A percentile compares a stretch with the other conserved stretches of the same genome.
phyloP scores from a whole-genome alignment of 1,140 invertebrate genomes.

The Drosophila takahashii region DNA sequence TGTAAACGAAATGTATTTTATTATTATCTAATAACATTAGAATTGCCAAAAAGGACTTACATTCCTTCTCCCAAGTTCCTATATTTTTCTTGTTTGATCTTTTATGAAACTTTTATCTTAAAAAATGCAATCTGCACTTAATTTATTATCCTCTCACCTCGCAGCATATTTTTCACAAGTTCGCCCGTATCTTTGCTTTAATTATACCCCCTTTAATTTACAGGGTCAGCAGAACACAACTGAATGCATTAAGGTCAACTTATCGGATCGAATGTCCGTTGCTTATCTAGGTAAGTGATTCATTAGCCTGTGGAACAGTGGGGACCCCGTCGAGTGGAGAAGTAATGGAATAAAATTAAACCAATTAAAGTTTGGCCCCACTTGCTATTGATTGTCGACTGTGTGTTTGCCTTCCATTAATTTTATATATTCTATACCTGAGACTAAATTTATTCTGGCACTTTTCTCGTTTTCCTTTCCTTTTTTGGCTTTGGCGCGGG shows the following conservation, averaged over 20 bases:
- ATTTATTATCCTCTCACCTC: not conserved
- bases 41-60: no score
- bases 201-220: conserved; percentile 8
- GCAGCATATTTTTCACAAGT: conserved; percentile 6
- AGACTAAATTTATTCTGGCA: not conserved
- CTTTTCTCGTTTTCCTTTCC: conserved; percentile 16
- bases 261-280: conserved; percentile 37
- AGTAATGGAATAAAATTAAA: conserved; percentile 27
- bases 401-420: conserved; percentile 39
- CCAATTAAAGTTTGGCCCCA: conserved; percentile 43
- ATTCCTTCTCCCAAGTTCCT: not conserved
- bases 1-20: no score
- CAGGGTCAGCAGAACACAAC: not conserved
- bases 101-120: not conserved
- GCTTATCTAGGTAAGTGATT: conserved; percentile 43
- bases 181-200: conserved; percentile 2
- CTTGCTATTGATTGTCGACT: conserved; percentile 29
- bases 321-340: not conserved
- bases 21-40: no score
- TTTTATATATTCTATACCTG: conserved; percentile 48
- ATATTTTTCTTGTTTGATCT: not conserved
- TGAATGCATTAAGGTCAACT: conserved; percentile 44
- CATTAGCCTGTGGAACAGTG: conserved; percentile 14
- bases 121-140: not conserved
- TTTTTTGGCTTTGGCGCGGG: conserved; percentile 6